Evolutionary conservation across 2,797 vertebrate species (phyloP).

Genomic region (Pantherophis alleghaniensis): DNA sequence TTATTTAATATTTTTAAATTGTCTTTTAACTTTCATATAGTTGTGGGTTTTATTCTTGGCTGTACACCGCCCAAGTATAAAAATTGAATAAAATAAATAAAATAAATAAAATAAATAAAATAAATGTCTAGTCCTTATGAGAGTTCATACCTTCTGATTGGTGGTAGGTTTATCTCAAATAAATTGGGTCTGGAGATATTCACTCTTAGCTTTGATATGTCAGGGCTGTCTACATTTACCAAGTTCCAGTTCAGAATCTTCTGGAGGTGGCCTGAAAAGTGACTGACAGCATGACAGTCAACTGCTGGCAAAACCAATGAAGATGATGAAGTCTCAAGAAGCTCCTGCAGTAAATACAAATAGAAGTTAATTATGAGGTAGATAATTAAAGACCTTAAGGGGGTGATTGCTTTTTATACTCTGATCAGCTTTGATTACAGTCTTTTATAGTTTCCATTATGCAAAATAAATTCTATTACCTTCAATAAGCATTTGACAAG

Average conservation of each 20-base stretch:
- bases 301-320: constrained; percentile 71
- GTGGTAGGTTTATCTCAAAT: constrained; percentile 61
- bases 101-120: no score
- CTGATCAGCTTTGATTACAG: constrained; percentile 21
- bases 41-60: no score
- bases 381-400: constrained; percentile 21
- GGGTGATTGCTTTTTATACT: not conserved
- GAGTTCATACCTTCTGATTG: constrained; percentile 60
- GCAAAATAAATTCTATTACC: not conserved
- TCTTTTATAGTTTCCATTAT: constrained; percentile 29
- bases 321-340: constrained; percentile 64
- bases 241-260: constrained; percentile 55
- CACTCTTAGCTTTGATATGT: constrained; percentile 49
- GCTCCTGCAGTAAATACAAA: constrained; percentile 59
- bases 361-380: constrained; percentile 36
- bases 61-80: no score
- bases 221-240: constrained; percentile 34
- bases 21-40: no score
- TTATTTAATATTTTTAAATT: no score
- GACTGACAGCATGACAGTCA: constrained; percentile 51
- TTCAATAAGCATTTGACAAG: constrained; percentile 14
- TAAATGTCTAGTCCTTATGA: not conserved
- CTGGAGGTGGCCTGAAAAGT: constrained; percentile 55
- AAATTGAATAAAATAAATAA: no score
- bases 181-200: constrained; percentile 54